Conservation (phyloP, 2,797 vertebrate genomes). For the Pempheris klunzingeri region DNA sequence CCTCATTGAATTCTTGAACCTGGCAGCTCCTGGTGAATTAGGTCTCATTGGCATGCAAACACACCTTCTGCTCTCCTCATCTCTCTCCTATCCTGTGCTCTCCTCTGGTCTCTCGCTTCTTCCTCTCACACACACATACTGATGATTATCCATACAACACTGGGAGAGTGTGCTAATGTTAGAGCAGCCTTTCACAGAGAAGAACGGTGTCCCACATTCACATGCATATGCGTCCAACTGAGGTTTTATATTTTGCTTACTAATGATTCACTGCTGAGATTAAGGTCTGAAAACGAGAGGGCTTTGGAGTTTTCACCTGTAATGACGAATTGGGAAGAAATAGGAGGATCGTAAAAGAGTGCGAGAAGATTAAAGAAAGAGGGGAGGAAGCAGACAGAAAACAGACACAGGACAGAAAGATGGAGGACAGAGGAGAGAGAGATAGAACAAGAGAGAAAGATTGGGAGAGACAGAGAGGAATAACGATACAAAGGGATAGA, state of each 20-base stretch:
- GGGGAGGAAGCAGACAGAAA: conserved; percentile 5
- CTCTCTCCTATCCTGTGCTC: conserved; percentile 31
- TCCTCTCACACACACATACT: conserved; percentile 17
- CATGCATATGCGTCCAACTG: not conserved
- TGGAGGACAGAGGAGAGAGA: not conserved
- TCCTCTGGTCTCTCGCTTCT: conserved; percentile 22
- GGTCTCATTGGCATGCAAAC: conserved; percentile 76
- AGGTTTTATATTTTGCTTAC: conserved; percentile 29
- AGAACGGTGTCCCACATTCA: conserved; percentile 25
- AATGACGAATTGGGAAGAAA: not conserved
- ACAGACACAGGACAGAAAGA: conserved; percentile 19
- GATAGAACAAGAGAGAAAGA: not conserved
- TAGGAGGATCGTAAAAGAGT: not conserved
- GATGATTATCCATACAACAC: conserved; percentile 57
- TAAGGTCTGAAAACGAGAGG: conserved; percentile 16
- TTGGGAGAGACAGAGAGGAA: not conserved
- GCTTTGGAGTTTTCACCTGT: conserved; percentile 1
- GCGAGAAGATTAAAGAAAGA: conserved; percentile 23
- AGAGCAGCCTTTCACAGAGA: conserved; percentile 47
- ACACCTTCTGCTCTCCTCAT: conserved; percentile 49
- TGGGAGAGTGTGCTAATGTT: conserved; percentile 62
- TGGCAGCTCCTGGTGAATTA: conserved; percentile 53
- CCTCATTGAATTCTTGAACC: conserved; percentile 52
- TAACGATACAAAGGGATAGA: conserved; percentile 14
- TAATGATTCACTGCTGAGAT: conserved; percentile 28